Conservation (phyloP, 1,140 invertebrate species). For the Pseudomyrmex cubaensis region DNA sequence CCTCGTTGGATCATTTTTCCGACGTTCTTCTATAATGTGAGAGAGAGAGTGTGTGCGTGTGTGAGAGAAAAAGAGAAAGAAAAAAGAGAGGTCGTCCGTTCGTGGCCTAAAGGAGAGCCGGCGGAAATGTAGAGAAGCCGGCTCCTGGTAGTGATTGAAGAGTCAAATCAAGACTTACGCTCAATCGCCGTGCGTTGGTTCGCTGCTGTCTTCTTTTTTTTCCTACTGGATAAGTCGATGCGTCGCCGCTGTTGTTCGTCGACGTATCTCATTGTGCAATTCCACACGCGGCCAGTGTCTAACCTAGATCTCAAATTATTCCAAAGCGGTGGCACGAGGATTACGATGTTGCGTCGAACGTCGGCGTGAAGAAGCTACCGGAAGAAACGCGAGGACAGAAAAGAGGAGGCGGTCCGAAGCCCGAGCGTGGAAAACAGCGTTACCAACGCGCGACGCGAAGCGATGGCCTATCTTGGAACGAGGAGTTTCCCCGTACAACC, state of each 20-base stretch:
- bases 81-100: conserved; percentile 45
- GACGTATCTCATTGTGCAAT: conserved; percentile 61
- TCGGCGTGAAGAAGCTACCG: neutral
- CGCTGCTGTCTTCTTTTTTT: conserved; percentile 20
- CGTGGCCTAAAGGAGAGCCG: conserved; percentile 53
- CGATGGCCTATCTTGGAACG: conserved; percentile 41
- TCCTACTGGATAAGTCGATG: conserved; percentile 8
- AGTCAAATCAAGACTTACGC: conserved; percentile 47
- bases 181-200: conserved; percentile 60
- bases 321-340: conserved; percentile 63
- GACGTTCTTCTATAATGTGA: conserved; percentile 48
- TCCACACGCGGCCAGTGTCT: conserved; percentile 66
- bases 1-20: conserved; percentile 46
- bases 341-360: conserved; percentile 32
- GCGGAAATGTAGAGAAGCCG: conserved; percentile 33
- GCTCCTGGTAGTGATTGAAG: conserved; percentile 29
- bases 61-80: neutral
- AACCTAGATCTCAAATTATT: conserved; percentile 74
- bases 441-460: conserved; percentile 48
- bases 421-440: conserved; percentile 2
- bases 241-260: conserved; percentile 28
- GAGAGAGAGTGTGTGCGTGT: neutral
- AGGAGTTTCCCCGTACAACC: neutral
- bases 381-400: neutral
- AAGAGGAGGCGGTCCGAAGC: neutral